Evolutionary conservation across 2,797 vertebrate species (phyloP), one percentile per base, ranked within the genome.

Genomic region (Rhodeus uyekii): DNA sequence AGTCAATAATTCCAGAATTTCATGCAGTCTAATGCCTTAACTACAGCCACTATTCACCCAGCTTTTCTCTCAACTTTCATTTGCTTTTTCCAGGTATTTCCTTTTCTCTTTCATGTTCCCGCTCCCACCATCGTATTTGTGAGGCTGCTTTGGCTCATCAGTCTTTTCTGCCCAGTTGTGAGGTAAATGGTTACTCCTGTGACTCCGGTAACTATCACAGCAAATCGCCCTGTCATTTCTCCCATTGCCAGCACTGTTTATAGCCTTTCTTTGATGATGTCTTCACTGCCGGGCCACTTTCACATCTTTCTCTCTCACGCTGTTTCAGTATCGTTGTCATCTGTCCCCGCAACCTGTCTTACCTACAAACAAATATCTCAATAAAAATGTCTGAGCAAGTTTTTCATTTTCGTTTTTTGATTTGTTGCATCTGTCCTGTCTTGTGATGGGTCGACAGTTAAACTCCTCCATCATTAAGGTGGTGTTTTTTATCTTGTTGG

Each of bases 191-290:
- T 92, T 91, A 78, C 81, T 92, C 92, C 91, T 88, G 89, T 90
- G 90, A 92, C 92, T 91, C 90, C 91, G 87, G 91, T 91, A 93
- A 93, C 92, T 92, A 92, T 92, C 92, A 92, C 93, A 92, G 93
- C 91, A 92, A 90, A 91, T 91, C 91, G 90, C 90, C 91, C 91
- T 93, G 91, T 93, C 93, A 93, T 94, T 94, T 92, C 80, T 87
- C 87, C 93, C 92, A 94, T 93, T 93, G 92, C 92, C 88, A 88
- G 85, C 90, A 90, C 89, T 91, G 89, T 89, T 89, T 91, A 91
- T 93, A 91, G 92, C 92, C 92, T 91, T 89, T 87, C 90, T 5
- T 84, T 82, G 79, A 91, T 92, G 91, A 94, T 92, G 92, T 92
- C 89, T 90, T 89, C 89, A 88, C 90, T 86, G 88, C 87, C 79